Evolutionary conservation across 2,888 invertebrate species (phyloP).

Genomic region (Holacanthella duospinosa): DNA sequence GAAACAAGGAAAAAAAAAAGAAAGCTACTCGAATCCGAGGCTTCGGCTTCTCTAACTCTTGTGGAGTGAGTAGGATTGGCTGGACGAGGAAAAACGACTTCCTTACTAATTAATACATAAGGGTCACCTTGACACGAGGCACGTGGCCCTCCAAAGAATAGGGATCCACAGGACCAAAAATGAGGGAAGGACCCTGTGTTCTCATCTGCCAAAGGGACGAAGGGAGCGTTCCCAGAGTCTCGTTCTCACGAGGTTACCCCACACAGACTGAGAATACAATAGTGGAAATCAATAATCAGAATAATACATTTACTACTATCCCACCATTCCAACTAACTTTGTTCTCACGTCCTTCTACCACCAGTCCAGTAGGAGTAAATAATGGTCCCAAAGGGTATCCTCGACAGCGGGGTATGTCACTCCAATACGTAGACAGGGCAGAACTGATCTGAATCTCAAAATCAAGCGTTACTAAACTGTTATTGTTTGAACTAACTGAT

Average conservation of each 20-base stretch:
- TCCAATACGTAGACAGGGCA: too few relatives aligned
- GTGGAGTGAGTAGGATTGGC: too few relatives aligned
- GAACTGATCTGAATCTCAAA: too few relatives aligned
- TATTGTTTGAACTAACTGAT: too few relatives aligned
- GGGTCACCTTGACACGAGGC: conserved; percentile 1
- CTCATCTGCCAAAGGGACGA: neutral
- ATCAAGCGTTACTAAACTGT: too few relatives aligned
- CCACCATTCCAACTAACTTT: neutral
- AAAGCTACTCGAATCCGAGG: neutral
- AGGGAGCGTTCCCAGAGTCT: neutral
- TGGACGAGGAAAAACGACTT: neutral
- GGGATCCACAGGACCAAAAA: too few relatives aligned
- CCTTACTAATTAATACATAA: neutral
- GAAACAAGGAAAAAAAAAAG: neutral
- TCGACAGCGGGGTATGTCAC: too few relatives aligned
- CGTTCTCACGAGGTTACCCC: neutral
- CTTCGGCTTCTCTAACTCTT: neutral
- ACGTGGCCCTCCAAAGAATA: neutral
- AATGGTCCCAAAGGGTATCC: too few relatives aligned
- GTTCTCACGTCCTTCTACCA: conserved; percentile 6
- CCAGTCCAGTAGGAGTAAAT: too few relatives aligned
- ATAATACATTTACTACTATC: too few relatives aligned
- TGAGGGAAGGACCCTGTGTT: neutral
- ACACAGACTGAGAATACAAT: neutral
- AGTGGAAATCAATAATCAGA: conserved; percentile 4